Evolutionary conservation across 2,797 vertebrate species (phyloP).

Genomic region (Astyanax mexicanus): DNA sequence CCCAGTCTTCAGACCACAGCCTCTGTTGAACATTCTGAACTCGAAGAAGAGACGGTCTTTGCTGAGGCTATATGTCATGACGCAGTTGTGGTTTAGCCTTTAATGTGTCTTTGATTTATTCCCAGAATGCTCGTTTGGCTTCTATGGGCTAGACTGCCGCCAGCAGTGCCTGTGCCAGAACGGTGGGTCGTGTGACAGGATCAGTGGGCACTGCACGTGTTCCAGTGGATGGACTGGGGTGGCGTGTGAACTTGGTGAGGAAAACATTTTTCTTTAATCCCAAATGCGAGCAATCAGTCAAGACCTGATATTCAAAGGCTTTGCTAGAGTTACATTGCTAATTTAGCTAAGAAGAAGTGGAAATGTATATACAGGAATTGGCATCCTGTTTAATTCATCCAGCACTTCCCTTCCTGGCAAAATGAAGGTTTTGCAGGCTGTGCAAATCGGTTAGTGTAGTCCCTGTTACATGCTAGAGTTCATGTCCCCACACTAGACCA

Average conservation of each 20-base stretch:
- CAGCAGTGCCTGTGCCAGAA: slow-evolving; percentile 81
- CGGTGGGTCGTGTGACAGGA: slow-evolving; percentile 75
- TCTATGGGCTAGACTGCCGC: slow-evolving; percentile 73
- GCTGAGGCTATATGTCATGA: not conserved
- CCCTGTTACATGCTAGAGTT: no score
- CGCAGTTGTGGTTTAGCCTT: slow-evolving; percentile 16
- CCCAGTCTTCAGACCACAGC: not conserved
- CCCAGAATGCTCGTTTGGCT: slow-evolving; percentile 75
- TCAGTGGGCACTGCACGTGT: slow-evolving; percentile 76
- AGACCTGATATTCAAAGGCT: no score
- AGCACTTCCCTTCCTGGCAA: no score
- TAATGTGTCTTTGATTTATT: slow-evolving; percentile 16
- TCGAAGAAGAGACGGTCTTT: slow-evolving; percentile 19
- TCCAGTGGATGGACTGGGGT: slow-evolving; percentile 76
- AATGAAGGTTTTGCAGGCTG: no score
- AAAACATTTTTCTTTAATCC: no score
- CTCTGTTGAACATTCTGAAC: slow-evolving; percentile 7
- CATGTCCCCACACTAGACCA: no score
- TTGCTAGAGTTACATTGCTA: not conserved
- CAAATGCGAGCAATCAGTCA: no score
- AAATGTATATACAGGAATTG: not conserved
- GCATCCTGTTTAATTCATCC: not conserved
- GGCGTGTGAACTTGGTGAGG: slow-evolving; percentile 83
- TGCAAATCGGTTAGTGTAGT: no score
- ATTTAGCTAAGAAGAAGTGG: not conserved